A percentile compares a stretch with the other conserved stretches of the same genome.
These are phyloP conservation scores for Centrocercus urophasianus DNA, from an alignment of 2,113 vertebrate genomes.

Conservation along the genomic window DNA sequence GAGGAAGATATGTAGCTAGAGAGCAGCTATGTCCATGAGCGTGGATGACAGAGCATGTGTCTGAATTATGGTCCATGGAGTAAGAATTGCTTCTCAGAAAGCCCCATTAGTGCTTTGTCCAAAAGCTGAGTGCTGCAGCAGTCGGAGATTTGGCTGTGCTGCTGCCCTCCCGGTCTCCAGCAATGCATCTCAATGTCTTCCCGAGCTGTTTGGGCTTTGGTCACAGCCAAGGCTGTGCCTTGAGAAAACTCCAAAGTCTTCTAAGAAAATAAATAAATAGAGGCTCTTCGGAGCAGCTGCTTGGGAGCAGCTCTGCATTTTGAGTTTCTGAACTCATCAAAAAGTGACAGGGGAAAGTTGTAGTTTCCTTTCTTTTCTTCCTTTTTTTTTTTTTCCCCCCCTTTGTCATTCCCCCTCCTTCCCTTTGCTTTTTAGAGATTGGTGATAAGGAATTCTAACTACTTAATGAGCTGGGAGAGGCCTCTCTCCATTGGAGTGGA, in stretches of 20 bases:
- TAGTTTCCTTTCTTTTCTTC: conserved; percentile 57
- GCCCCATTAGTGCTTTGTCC: not conserved
- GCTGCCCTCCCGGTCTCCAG: fast-evolving
- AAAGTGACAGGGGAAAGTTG: conserved; percentile 75
- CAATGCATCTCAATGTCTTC: not conserved
- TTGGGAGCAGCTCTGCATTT: not conserved
- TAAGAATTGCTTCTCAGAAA: not conserved
- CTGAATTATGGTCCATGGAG: not conserved
- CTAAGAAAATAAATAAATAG: not conserved
- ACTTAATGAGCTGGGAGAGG: conserved; percentile 86
- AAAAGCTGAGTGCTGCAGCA: not conserved
- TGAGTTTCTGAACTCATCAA: conserved; percentile 48
- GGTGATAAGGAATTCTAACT: conserved; percentile 88
- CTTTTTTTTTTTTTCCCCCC: not conserved
- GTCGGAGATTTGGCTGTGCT: not conserved
- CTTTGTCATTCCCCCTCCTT: not conserved
- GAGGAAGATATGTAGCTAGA: not conserved
- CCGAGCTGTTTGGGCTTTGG: fast-evolving
- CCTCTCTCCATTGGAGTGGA: conserved; percentile 85
- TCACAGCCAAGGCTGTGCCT: not conserved
- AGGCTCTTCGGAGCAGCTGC: not conserved
- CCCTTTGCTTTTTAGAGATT: conserved; percentile 78
- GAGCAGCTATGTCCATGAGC: not conserved
- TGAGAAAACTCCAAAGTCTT: not conserved
- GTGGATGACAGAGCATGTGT: fast-evolving